phyloP scores from a whole-genome alignment of 2,888 invertebrate genomes.

The Epinotia brunnichana region DNA sequence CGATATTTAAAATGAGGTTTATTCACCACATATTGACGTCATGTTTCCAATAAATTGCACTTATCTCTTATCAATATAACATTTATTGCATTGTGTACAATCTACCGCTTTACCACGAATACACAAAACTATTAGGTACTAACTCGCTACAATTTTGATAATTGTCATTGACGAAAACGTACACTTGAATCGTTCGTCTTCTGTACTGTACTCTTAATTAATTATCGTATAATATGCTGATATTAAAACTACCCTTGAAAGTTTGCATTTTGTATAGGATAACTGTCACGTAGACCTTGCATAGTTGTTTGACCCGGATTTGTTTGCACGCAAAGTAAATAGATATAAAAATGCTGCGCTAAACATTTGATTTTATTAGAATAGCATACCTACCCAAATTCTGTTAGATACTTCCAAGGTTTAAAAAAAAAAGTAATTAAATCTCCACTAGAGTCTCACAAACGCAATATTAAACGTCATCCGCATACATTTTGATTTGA shows the following conservation, averaged over 20 bases:
- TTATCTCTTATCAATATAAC: constrained; percentile 18
- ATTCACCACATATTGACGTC: constrained; percentile 8
- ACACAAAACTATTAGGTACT: background rate
- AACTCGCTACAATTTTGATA: background rate
- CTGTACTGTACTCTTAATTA: constrained; percentile 11
- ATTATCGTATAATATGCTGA: no score
- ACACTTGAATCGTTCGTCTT: constrained; percentile 10
- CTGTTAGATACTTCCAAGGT: no score
- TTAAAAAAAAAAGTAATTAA: no score
- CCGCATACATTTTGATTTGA: no score
- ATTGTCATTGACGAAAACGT: constrained; percentile 21
- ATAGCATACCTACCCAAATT: no score
- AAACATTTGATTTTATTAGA: no score
- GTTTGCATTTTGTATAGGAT: constrained; percentile 15
- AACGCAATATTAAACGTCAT: no score
- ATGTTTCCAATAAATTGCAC: constrained; percentile 33
- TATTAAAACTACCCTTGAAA: no score
- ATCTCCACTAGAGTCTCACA: no score
- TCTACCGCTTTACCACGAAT: constrained; percentile 4
- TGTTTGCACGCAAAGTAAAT: background rate
- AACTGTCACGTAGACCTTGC: constrained; percentile 27
- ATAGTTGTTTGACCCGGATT: constrained; percentile 29
- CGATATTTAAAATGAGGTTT: background rate
- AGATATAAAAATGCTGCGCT: no score
- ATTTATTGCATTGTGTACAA: constrained; percentile 24